A percentile compares a stretch with the other conserved stretches of the same genome.
These are phyloP conservation scores for Criorhina ranunculi DNA, from an alignment of 2,888 invertebrate species.

Conservation along the genomic window DNA sequence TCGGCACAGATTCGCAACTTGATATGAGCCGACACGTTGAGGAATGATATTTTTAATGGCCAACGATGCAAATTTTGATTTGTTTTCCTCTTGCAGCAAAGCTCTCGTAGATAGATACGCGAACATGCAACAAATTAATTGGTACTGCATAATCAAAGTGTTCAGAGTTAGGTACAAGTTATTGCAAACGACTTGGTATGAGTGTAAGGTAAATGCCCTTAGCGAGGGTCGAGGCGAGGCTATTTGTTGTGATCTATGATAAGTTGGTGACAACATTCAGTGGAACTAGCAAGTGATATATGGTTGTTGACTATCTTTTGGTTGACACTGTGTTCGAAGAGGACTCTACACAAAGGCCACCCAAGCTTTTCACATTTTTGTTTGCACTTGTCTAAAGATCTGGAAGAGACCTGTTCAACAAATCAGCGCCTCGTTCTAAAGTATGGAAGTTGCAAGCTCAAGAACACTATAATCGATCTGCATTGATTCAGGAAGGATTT, in stretches of 20 bases:
- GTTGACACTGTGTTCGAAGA: too few relatives aligned
- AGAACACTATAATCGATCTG: too few relatives aligned
- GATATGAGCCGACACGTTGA: slow-evolving; percentile 71
- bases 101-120: slow-evolving; percentile 54
- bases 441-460: too few relatives aligned
- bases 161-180: slow-evolving; percentile 28
- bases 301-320: too few relatives aligned
- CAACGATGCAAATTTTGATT: slow-evolving; percentile 73
- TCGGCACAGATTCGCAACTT: slow-evolving; percentile 68
- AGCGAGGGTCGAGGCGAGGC: too few relatives aligned
- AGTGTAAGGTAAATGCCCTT: not conserved
- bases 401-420: too few relatives aligned
- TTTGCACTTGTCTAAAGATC: too few relatives aligned
- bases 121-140: slow-evolving; percentile 67
- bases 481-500: too few relatives aligned
- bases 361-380: too few relatives aligned
- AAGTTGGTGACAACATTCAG: not conserved
- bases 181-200: slow-evolving; percentile 1
- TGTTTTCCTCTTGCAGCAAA: slow-evolving; percentile 30
- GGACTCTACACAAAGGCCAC: too few relatives aligned
- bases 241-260: not conserved
- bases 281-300: not conserved
- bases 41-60: slow-evolving; percentile 74
- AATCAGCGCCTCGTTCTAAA: too few relatives aligned
- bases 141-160: slow-evolving; percentile 53